Evolutionary conservation across 23 tunicate species (phyloP), one percentile per base, ranked within the genome.

Genomic region (Clavelina lepadiformis): DNA sequence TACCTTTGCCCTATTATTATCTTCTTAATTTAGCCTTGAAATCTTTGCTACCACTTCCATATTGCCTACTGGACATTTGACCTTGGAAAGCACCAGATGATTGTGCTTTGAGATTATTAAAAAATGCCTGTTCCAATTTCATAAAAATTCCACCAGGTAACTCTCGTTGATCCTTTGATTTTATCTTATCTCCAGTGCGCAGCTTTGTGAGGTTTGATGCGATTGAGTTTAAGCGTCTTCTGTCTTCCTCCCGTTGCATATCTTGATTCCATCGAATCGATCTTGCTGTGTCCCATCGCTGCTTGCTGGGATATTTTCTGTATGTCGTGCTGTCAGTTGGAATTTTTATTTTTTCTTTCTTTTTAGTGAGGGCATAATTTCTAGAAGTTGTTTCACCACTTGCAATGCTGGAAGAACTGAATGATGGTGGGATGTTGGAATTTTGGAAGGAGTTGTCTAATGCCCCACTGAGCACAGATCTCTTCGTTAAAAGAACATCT

Each of bases 241-340:
- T 53, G 64, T 89, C 97, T 64, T 89, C 97, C 49, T 89, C 97
- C 25, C 97, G 58, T 56, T 89, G 97, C 15, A 78, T 58, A 54
- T 89, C 97, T 52, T 89, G 97, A 46, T 89, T 89, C 73, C 76
- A 80, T 11, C 96, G 86, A 56, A 86, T 70, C 46, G 79, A 56
- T 36, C 88, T 26, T 5, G 54, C 36, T 3, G 74, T 46, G 56
- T 89, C 97, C 97, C 97, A 89, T 49, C 66, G 70, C 51, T 81
- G 83, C 36, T 89, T 89, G 71, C 79, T 34, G 8, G 97, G 88
- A 52, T 35, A 89, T 38, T 75, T 56, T 23, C 71, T 50, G 62
- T 60, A 89, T 5, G 82, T 47, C 27, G 89, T 81, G 3, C 25
- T 52, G 56, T 89, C 97, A 13, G 75, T 23, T 6, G 82, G 69